phyloP scores from a whole-genome alignment of 2,113 vertebrate genomes.

The Phylloscopus trochilus region DNA sequence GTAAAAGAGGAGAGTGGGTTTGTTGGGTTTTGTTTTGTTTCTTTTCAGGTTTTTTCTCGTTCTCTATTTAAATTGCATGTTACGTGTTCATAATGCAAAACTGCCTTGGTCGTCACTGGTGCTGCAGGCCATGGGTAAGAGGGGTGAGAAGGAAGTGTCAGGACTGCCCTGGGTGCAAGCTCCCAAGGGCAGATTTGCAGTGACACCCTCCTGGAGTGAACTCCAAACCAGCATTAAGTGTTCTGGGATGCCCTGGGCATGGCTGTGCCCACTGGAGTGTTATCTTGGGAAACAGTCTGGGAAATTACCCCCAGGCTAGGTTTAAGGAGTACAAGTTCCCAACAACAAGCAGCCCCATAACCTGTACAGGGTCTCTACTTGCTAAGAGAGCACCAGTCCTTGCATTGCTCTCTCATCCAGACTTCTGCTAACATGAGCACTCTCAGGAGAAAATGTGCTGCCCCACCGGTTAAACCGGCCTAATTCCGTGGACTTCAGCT shows the following conservation, averaged over 20 bases:
- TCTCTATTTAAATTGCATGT: background rate
- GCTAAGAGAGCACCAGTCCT: background rate
- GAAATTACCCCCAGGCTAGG: background rate
- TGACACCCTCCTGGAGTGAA: background rate
- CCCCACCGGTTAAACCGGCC: constrained; percentile 14
- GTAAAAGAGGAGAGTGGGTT: background rate
- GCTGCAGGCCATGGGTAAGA: background rate
- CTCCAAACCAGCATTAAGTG: background rate
- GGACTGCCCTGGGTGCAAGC: background rate
- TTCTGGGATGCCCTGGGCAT: background rate
- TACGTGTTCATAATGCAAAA: background rate
- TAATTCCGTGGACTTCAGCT: background rate
- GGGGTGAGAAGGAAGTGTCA: background rate
- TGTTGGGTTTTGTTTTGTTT: background rate
- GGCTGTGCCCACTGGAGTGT: background rate
- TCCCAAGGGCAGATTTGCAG: background rate
- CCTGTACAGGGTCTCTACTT: background rate
- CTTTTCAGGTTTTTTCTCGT: background rate
- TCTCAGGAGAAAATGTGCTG: background rate
- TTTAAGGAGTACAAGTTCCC: background rate
- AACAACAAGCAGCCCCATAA: background rate
- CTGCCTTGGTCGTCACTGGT: background rate
- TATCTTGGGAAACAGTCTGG: fast-evolving
- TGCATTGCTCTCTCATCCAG: background rate
- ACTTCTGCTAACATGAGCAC: background rate